Conservation (phyloP, 2,113 vertebrate genomes). For the Hippopotamus amphibius region DNA sequence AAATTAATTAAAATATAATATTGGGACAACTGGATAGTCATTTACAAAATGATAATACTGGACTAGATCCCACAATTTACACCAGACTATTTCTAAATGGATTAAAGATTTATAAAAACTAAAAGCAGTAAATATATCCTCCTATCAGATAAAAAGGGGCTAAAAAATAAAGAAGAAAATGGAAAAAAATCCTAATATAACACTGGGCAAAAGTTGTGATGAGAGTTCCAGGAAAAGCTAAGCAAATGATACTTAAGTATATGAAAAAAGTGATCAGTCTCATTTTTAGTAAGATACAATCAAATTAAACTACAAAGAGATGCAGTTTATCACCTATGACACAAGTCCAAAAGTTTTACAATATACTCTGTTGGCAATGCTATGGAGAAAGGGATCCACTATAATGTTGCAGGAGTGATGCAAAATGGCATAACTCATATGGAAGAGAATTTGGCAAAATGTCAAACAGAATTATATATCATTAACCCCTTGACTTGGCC, state of each 20-base stretch:
- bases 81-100: neutral
- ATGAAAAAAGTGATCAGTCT: neutral
- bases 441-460: conserved; percentile 25
- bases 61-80: neutral
- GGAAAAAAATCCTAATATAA: neutral
- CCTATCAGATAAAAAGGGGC: neutral
- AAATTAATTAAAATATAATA: neutral
- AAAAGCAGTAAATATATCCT: neutral
- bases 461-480: neutral
- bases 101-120: neutral
- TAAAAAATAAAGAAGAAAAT: neutral
- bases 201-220: neutral
- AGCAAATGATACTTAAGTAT: neutral
- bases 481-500: neutral
- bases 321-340: neutral
- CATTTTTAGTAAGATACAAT: neutral
- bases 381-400: neutral
- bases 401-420: neutral
- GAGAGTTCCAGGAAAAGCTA: neutral
- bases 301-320: conserved; percentile 13
- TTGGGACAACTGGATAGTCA: neutral
- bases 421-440: neutral
- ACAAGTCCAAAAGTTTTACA: neutral
- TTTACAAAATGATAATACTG: neutral
- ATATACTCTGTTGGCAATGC: neutral